Base-by-base conservation (phyloP, 2,888 invertebrate species). In the Xanthorhoe designata region DNA sequence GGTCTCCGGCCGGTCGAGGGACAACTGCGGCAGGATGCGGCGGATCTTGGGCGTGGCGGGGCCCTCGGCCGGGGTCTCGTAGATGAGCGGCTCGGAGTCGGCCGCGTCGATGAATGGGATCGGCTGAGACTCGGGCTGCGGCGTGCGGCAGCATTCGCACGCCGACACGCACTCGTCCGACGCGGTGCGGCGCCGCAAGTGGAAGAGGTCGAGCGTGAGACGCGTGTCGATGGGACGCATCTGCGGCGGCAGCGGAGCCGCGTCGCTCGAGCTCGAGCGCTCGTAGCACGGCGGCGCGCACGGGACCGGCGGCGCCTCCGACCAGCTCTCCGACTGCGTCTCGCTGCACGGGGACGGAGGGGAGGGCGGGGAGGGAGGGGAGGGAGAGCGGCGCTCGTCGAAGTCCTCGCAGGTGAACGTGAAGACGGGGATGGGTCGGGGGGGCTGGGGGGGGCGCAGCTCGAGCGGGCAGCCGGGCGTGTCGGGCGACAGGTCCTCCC, bases 81-180 rank as follows among this genome's bases (percentile, higher is more conserved):
- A 90, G 80, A 94, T 94, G 13, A 92, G 70, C 4, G 92, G 94
- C 66, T 94, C 93, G 0, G 80, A 89, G 70, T 86, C 88, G 0
- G 92, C 91, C 64, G 91, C 94, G 76, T 94, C 94, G 56, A 94
- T 94, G 76, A 75, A 94, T 0, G 94, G 94, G 66, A 94, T 94
- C 35, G 82, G 87, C 24, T 86, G 86, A 0, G 86, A 67, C 66
- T 93, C 92, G 0, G 92, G 92, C 65, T 91, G 92, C 47, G 91
- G 92, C 35, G 89, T 87, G 62, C 92, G 91, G 68, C 92, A 93
- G 69, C 92, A 93, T 42, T 91, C 92, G 72, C 92, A 93, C 6
- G 91, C 91, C 70, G 90, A 91, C 19, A 87, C 91, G 72, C 92
- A 93, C 61, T 92, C 92, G 66, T 88, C 87, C 10, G 87, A 77